Evolutionary conservation across 2,888 invertebrate species (phyloP), one percentile per base, ranked within the genome.

Genomic region (Drosophila quinaria): DNA sequence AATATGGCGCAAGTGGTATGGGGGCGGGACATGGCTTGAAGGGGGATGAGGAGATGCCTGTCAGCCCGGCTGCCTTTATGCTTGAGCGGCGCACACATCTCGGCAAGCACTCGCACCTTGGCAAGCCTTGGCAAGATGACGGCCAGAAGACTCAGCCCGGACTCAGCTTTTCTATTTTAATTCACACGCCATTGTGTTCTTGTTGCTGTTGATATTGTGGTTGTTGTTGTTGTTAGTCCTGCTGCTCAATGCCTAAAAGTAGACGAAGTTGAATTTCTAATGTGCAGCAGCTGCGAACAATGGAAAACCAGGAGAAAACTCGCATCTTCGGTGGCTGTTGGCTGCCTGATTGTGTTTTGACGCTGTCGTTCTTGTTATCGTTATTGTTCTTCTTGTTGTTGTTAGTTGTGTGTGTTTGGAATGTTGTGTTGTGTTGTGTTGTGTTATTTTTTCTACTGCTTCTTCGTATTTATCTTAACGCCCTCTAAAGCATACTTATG

Each of bases 191-290:
- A 88, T 89, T 87, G 72, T 63, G 59, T 46, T 59, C 42, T 31
- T 64, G 66, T 49, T 51, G 59, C 31, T 46, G 52, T 50, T 59
- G 54, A n/a, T n/a, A n/a, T 13, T 42, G 42, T 47, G 56, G 59
- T 41, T 46, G 52, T 50, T 59, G 54, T 49, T 33, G 75, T 33
- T 64, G 39, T 29, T 62, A 59, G 22, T 67, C 55, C 22, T 61
- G 44, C 50, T 61, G 82, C 67, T 84, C 73, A 75, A 52, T 81
- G 85, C 85, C 89, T 87, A 89, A 82, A 81, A 81, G 88, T 78
- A 87, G 86, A 86, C 88, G 88, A 72, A 88, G 86, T 76, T 89
- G 90, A 89, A 85, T 89, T 85, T 89, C 86, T 85, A 89, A 87
- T 89, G 74, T 87, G 83, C 90, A 90, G 78, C 87, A 90, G 85